phyloP scores from a whole-genome alignment of 2,888 invertebrate species.

The Xestoiulus laeticollis region DNA sequence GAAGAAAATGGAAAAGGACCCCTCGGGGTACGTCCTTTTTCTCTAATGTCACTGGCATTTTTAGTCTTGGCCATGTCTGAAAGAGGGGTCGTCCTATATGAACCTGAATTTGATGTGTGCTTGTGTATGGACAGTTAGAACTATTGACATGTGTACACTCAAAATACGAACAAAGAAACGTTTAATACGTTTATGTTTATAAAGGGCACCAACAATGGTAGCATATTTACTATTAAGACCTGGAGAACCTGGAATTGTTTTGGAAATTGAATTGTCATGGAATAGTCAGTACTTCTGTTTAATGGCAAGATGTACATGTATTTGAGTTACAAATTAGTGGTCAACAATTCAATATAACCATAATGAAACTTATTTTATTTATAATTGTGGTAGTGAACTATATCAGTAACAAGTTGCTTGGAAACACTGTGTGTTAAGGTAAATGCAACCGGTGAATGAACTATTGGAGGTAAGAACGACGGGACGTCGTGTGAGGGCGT shows the following conservation, averaged over 20 bases:
- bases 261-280: too few species aligned
- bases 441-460: constrained; percentile 21
- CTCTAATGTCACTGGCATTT: not conserved
- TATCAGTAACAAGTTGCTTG: not conserved
- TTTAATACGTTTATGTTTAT: too few species aligned
- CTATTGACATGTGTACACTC: not conserved
- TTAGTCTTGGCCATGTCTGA: not conserved
- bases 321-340: too few species aligned
- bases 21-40: constrained; percentile 27
- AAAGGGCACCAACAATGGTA: too few species aligned
- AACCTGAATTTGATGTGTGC: not conserved
- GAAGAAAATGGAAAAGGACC: constrained; percentile 31
- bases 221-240: too few species aligned
- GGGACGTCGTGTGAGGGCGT: constrained; percentile 25
- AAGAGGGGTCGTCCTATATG: not conserved
- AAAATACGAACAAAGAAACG: not conserved
- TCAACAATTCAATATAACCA: not conserved
- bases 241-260: too few species aligned
- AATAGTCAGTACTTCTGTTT: too few species aligned
- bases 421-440: not conserved
- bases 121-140: too few species aligned
- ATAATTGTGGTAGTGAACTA: not conserved
- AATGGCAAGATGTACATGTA: too few species aligned
- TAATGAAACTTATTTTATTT: not conserved
- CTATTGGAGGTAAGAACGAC: constrained; percentile 4